These are phyloP conservation scores for Chlorodrepanis virens DNA, from an alignment of 2,113 vertebrate species.

Conservation along the genomic window DNA sequence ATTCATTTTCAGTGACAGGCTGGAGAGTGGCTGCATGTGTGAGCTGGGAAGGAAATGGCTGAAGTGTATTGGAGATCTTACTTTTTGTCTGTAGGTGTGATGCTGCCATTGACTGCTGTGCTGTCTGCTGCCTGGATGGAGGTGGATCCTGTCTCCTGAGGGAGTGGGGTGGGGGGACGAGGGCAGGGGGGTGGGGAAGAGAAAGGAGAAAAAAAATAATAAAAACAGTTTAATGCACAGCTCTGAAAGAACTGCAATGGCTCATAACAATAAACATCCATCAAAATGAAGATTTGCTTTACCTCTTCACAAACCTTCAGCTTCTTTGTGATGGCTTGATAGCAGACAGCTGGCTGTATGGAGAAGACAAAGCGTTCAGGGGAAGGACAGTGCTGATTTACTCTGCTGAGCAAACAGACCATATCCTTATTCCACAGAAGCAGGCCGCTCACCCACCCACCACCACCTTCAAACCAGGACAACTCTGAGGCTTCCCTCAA, in stretches of 20 bases:
- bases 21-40: not conserved
- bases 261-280: not conserved
- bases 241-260: not conserved
- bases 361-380: conserved; percentile 28
- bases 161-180: rapidly evolving
- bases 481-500: not conserved
- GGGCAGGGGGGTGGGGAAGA: not conserved
- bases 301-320: conserved; percentile 97
- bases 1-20: conserved; percentile 1
- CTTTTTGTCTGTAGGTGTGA: conserved; percentile 98
- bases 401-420: not conserved
- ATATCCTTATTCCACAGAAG: not conserved
- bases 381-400: not conserved
- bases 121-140: conserved; percentile 98
- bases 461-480: not conserved
- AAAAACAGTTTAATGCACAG: not conserved
- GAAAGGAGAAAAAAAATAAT: not conserved
- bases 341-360: conserved; percentile 78
- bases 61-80: conserved; percentile 55
- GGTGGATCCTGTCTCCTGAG: conserved; percentile 90
- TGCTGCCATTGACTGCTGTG: conserved; percentile 95
- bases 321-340: conserved; percentile 91
- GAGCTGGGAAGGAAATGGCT: not conserved
- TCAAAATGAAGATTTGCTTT: not conserved
- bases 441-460: not conserved